Conservation (phyloP, 2,113 vertebrate species). For the Cololabis saira region DNA sequence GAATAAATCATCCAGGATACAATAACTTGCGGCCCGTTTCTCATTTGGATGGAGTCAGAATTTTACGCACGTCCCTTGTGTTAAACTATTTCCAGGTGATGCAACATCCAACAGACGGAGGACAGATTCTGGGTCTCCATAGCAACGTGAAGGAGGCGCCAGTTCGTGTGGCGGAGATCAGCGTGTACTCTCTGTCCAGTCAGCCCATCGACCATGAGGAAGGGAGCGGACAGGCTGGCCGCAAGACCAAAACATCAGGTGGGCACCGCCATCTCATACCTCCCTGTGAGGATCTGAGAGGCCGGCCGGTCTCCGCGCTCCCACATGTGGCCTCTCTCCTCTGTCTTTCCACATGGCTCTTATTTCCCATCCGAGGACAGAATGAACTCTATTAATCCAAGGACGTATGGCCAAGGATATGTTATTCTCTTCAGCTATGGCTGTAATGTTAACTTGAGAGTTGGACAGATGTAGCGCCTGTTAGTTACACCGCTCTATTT, state of each 20-base stretch:
- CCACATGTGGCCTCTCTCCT: conserved; percentile 42
- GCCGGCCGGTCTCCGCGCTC: conserved; percentile 11
- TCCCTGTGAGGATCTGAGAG: conserved; percentile 20
- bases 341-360: conserved; percentile 51
- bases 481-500: conserved; percentile 71
- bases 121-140: conserved; percentile 83
- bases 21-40: neutral
- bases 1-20: no score
- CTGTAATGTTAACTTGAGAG: conserved; percentile 63
- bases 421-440: conserved; percentile 64
- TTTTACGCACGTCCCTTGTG: neutral
- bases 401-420: conserved; percentile 48
- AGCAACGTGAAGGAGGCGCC: conserved; percentile 84
- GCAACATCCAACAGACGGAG: conserved; percentile 84
- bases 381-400: conserved; percentile 60
- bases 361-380: conserved; percentile 55
- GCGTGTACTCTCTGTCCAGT: conserved; percentile 83
- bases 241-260: conserved; percentile 83
- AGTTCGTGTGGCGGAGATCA: conserved; percentile 84
- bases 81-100: conserved; percentile 77
- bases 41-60: conserved; percentile 10
- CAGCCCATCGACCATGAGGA: conserved; percentile 86
- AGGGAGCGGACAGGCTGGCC: conserved; percentile 69
- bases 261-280: conserved; percentile 26
- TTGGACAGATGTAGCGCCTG: conserved; percentile 63